Evolutionary conservation across 1,140 invertebrate species (phyloP).

Genomic region (Phymastichus coffea): DNA sequence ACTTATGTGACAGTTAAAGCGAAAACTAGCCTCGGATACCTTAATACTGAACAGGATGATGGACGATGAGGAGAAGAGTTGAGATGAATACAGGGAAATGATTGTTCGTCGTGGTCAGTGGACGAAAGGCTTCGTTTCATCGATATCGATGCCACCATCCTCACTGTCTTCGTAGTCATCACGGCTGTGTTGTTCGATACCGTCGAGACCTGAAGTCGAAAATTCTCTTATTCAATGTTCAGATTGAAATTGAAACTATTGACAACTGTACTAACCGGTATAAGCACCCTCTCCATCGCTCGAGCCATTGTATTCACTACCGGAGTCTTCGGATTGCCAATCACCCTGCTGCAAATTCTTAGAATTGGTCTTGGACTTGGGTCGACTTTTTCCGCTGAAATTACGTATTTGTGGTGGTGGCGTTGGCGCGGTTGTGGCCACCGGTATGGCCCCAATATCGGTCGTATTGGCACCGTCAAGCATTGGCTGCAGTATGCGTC

Average conservation of each 20-base stretch:
- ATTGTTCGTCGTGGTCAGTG: too few species aligned
- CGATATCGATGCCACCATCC: slow-evolving; percentile 49
- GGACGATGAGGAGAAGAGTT: too few species aligned
- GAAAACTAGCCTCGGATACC: slow-evolving; percentile 57
- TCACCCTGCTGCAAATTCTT: slow-evolving; percentile 31
- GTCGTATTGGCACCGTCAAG: slow-evolving; percentile 65
- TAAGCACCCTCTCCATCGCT: slow-evolving; percentile 44
- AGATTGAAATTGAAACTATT: too few species aligned
- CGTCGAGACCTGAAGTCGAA: slow-evolving; percentile 8
- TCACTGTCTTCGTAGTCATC: slow-evolving; percentile 48
- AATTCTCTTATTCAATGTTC: too few species aligned
- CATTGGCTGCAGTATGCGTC: slow-evolving; percentile 91
- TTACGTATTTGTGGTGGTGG: neutral
- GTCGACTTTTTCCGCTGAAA: neutral
- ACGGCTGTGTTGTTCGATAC: slow-evolving; percentile 22
- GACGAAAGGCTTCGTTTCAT: slow-evolving; percentile 44
- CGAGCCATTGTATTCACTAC: slow-evolving; percentile 50
- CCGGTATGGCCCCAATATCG: too few species aligned
- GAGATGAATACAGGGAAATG: too few species aligned
- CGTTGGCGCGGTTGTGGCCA: too few species aligned
- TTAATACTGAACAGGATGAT: slow-evolving; percentile 60
- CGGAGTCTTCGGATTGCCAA: slow-evolving; percentile 54
- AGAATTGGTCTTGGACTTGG: slow-evolving; percentile 6
- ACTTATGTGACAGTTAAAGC: slow-evolving; percentile 59
- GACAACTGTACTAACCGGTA: slow-evolving; percentile 3